Conservation (phyloP, 1,140 invertebrate species). For the Drosophila ananassae region DNA sequence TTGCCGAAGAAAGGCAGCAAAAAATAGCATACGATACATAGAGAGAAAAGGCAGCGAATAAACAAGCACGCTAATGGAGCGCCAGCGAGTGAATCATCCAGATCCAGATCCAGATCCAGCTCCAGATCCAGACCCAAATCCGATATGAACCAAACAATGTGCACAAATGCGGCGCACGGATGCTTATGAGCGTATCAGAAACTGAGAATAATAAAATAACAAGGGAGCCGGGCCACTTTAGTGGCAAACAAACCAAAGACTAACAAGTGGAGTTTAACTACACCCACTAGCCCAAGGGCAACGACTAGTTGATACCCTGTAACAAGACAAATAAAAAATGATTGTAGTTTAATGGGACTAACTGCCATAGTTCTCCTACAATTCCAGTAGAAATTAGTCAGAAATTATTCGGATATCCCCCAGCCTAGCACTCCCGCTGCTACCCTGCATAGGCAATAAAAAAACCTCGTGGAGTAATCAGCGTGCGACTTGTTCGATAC, state of each 20-base stretch:
- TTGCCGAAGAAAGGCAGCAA: constrained; percentile 2
- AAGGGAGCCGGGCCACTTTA: constrained; percentile 14
- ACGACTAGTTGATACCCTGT: constrained; percentile 6
- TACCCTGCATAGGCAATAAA: constrained; percentile 21
- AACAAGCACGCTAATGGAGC: constrained; percentile 45
- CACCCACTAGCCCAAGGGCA: background rate
- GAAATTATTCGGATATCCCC: too few species aligned
- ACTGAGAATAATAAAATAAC: constrained; percentile 18
- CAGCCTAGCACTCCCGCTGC: background rate
- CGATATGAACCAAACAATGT: constrained; percentile 10
- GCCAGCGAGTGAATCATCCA: constrained; percentile 51
- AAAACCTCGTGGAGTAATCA: constrained; percentile 39
- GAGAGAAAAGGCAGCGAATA: constrained; percentile 24
- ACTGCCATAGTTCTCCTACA: too few species aligned
- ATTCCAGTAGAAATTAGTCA: too few species aligned
- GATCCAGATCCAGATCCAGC: constrained; percentile 27
- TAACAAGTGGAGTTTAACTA: constrained; percentile 11
- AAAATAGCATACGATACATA: background rate
- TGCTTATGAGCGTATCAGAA: constrained; percentile 23
- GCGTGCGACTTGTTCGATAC: constrained; percentile 52
- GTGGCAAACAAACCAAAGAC: constrained; percentile 8
- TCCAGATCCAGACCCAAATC: constrained; percentile 18
- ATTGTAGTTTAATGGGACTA: too few species aligned
- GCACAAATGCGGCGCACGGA: constrained; percentile 24
- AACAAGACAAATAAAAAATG: background rate